phyloP scores from a whole-genome alignment of 2,888 invertebrate genomes.

The Cataglyphis altisquamis region DNA sequence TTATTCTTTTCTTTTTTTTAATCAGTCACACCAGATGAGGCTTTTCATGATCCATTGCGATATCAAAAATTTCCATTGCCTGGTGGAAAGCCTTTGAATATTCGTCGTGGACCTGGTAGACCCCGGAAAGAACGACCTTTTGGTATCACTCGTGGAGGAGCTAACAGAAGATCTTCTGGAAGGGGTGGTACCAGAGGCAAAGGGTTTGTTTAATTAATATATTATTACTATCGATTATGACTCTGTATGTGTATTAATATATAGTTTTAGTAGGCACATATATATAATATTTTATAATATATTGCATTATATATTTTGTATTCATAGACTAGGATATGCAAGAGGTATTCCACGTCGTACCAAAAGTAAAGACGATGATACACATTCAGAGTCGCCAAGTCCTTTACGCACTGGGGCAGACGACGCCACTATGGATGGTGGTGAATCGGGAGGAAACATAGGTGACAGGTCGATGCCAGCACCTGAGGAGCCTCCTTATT shows the following conservation, averaged over 20 bases:
- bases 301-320: slow-evolving; percentile 16
- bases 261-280: not conserved
- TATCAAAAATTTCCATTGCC: slow-evolving; percentile 87
- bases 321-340: slow-evolving; percentile 83
- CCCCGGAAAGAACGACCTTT: slow-evolving; percentile 91
- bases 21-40: slow-evolving; percentile 88
- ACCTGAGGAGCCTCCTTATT: slow-evolving; percentile 93
- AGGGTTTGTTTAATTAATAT: slow-evolving; percentile 75
- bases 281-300: not conserved
- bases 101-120: slow-evolving; percentile 92
- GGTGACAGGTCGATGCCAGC: slow-evolving; percentile 88
- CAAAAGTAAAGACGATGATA: slow-evolving; percentile 86
- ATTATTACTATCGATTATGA: not conserved
- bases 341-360: slow-evolving; percentile 86
- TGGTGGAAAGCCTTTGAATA: slow-evolving; percentile 88
- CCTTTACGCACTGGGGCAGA: slow-evolving; percentile 82
- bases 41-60: slow-evolving; percentile 90
- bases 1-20: slow-evolving; percentile 35
- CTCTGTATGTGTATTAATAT: not conserved
- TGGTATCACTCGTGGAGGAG: slow-evolving; percentile 85
- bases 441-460: slow-evolving; percentile 86
- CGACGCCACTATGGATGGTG: slow-evolving; percentile 80
- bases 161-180: slow-evolving; percentile 82
- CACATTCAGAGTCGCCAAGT: slow-evolving; percentile 85
- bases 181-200: slow-evolving; percentile 84